These are phyloP conservation scores for Dysmachus trigonus DNA, from an alignment of 2,888 invertebrate genomes.

Conservation along the genomic window DNA sequence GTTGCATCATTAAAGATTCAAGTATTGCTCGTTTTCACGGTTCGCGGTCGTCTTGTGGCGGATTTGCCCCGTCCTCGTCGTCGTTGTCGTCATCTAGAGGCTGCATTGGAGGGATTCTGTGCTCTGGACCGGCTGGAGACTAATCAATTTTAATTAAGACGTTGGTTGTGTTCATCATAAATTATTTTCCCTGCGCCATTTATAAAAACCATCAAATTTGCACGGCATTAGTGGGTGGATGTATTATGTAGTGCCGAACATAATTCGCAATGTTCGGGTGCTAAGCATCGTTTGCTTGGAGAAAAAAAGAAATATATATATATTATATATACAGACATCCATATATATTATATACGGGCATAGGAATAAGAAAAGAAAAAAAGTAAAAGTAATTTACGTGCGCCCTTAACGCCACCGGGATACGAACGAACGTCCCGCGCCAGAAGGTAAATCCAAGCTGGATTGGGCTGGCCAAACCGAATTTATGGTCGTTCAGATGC, in stretches of 20 bases:
- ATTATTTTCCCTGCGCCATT: not conserved
- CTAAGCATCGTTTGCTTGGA: not conserved
- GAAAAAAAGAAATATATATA: not conserved
- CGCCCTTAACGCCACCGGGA: not conserved
- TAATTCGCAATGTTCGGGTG: not conserved
- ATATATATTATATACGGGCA: not conserved
- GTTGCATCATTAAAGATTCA: constrained; percentile 14
- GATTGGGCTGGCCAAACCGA: not conserved
- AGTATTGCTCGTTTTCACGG: not conserved
- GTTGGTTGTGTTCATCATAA: not conserved
- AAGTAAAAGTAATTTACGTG: not conserved
- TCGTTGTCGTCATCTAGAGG: not conserved
- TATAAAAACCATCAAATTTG: not conserved
- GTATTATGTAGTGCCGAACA: not conserved
- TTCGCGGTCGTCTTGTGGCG: not conserved
- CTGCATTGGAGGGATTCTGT: not conserved
- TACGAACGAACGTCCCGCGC: not conserved
- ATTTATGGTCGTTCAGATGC: constrained; percentile 1
- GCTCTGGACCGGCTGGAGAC: not conserved
- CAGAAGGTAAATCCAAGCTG: not conserved
- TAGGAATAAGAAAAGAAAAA: not conserved
- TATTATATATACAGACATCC: not conserved
- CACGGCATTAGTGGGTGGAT: not conserved
- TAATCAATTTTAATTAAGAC: not conserved
- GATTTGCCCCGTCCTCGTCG: no score